Conservation (phyloP, 37 sponge, comb jelly and placozoan genomes). For the Ianthella basta region DNA sequence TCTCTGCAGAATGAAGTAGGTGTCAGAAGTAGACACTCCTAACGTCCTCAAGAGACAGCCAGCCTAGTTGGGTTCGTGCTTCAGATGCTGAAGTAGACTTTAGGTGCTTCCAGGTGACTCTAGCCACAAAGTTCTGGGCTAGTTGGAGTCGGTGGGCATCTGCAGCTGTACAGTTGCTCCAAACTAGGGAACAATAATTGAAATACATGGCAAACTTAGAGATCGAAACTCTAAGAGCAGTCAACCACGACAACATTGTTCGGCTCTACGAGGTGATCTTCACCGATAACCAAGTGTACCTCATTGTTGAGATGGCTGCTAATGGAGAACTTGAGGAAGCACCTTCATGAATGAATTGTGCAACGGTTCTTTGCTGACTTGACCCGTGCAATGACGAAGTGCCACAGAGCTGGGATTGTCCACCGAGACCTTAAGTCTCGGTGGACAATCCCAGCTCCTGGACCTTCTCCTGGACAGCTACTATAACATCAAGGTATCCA, state of each 20-base stretch:
- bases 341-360: constrained; percentile 74
- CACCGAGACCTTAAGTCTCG: constrained; percentile 95
- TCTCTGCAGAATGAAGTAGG: too few relatives aligned
- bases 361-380: constrained; percentile 72
- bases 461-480: constrained; percentile 78
- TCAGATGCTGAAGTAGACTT: too few relatives aligned
- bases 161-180: constrained; percentile 81
- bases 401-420: constrained; percentile 75
- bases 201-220: constrained; percentile 87
- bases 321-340: constrained; percentile 72
- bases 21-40: too few relatives aligned
- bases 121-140: too few relatives aligned
- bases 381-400: constrained; percentile 59
- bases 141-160: constrained; percentile 84
- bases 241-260: constrained; percentile 67
- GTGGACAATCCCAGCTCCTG: too few relatives aligned
- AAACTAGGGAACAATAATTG: too few relatives aligned
- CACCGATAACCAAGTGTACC: constrained; percentile 72
- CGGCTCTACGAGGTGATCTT: constrained; percentile 78
- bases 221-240: constrained; percentile 67
- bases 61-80: too few relatives aligned
- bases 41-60: too few relatives aligned
- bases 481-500: constrained; percentile 72
- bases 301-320: constrained; percentile 91
- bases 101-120: too few relatives aligned